Percentiles rank a stretch among this genome's conserved stretches.
Evolutionary conservation across 1,140 invertebrate genomes (phyloP).

Genomic region (Neodiprion pinetum): DNA sequence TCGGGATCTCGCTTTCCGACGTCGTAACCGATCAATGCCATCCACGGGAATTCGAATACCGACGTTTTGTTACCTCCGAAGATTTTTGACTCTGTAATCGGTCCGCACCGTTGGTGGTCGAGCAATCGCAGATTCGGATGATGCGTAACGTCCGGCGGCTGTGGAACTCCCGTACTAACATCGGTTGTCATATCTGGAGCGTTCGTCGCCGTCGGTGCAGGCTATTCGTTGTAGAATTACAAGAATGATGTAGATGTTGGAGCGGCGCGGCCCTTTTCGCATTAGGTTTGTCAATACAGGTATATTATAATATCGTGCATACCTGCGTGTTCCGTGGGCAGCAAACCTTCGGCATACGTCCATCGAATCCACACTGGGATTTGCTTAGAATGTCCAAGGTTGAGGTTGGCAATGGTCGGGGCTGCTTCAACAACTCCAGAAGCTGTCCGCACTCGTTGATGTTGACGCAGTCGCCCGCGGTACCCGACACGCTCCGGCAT

Average conservation of each 20-base stretch:
- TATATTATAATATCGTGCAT: background rate
- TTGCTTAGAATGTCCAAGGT: slow-evolving; percentile 46
- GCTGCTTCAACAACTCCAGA: slow-evolving; percentile 45
- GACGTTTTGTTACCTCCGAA: slow-evolving; percentile 65
- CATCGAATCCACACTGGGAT: slow-evolving; percentile 64
- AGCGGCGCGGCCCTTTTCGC: background rate
- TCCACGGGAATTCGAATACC: slow-evolving; percentile 72
- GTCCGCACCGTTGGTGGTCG: slow-evolving; percentile 52
- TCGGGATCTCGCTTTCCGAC: slow-evolving; percentile 55
- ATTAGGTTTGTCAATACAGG: no score
- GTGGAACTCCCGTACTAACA: background rate
- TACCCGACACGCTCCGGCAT: slow-evolving; percentile 37
- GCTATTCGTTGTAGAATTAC: background rate
- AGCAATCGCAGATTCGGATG: slow-evolving; percentile 66
- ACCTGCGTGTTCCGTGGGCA: slow-evolving; percentile 38
- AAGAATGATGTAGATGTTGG: slow-evolving; percentile 19
- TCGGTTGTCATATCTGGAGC: background rate
- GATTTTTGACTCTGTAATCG: slow-evolving; percentile 55
- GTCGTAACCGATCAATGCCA: slow-evolving; percentile 67
- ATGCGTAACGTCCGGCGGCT: slow-evolving; percentile 57
- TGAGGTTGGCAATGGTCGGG: slow-evolving; percentile 47
- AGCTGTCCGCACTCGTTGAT: slow-evolving; percentile 42
- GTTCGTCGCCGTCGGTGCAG: background rate
- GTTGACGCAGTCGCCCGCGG: slow-evolving; percentile 40
- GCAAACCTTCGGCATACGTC: slow-evolving; percentile 62